Conservation (phyloP, 92 coral and sea anemone genomes). For the Parazoanthus atlanticus region DNA sequence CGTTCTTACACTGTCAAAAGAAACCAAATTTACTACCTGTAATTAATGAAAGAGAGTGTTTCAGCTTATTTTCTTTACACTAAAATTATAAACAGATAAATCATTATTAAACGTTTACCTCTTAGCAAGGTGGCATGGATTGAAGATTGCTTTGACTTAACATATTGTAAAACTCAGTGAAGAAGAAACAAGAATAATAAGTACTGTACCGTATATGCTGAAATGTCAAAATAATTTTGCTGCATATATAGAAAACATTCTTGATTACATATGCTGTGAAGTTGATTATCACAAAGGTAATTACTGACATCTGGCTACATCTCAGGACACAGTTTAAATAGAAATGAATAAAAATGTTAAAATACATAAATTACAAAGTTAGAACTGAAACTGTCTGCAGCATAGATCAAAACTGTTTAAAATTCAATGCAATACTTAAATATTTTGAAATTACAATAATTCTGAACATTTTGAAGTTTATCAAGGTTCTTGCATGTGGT, state of each 20-base stretch:
- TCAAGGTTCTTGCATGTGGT: neutral
- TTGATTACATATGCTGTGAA: neutral
- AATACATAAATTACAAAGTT: neutral
- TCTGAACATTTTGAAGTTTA: neutral
- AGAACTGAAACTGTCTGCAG: neutral
- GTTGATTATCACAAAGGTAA: neutral
- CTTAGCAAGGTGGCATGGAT: neutral
- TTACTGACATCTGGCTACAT: constrained; percentile 1
- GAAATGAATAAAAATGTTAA: neutral
- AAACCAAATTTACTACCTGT: too few relatives aligned
- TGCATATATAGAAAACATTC: too few relatives aligned
- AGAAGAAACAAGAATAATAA: neutral
- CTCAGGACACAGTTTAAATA: neutral
- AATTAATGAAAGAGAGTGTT: neutral
- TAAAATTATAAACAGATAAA: neutral
- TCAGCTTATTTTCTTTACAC: neutral
- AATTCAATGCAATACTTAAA: constrained; percentile 9
- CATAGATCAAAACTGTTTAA: constrained; percentile 12
- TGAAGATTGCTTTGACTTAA: neutral
- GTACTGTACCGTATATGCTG: neutral
- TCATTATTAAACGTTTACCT: too few relatives aligned
- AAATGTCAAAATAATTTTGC: neutral
- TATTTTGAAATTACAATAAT: constrained; percentile 8
- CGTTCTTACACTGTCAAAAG: neutral
- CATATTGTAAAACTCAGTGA: neutral